A percentile compares a stretch with the other conserved stretches of the same genome.
Evolutionary conservation across 2,797 vertebrate genomes (phyloP).

Genomic region (Parotocinclus haroldoi): DNA sequence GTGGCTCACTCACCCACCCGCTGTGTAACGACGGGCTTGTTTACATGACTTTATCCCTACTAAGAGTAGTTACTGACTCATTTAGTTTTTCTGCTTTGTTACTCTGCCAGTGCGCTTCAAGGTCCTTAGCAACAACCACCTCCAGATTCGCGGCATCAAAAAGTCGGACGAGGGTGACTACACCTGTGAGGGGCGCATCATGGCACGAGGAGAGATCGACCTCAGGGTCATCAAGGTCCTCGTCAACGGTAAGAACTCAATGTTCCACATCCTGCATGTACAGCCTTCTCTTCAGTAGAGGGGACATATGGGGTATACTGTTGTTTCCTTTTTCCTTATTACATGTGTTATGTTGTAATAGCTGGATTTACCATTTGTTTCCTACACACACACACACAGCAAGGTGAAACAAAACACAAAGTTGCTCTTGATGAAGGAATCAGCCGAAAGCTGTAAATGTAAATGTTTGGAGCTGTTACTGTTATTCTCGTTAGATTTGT

Average conservation of each 20-base stretch:
- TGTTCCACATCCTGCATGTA: background rate
- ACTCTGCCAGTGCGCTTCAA: slow-evolving; percentile 78
- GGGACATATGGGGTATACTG: no score
- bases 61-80: slow-evolving; percentile 34
- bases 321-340: no score
- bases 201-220: slow-evolving; percentile 92
- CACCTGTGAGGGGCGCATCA: slow-evolving; percentile 90
- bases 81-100: slow-evolving; percentile 18
- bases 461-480: background rate
- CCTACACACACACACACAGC: no score
- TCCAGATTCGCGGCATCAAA: slow-evolving; percentile 91
- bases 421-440: background rate
- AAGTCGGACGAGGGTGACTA: slow-evolving; percentile 93
- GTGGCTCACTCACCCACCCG: slow-evolving; percentile 30
- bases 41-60: slow-evolving; percentile 37
- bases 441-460: background rate
- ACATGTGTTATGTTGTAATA: no score
- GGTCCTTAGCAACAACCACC: slow-evolving; percentile 85
- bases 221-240: slow-evolving; percentile 88
- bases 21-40: slow-evolving; percentile 42
- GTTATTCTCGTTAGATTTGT: background rate
- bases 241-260: slow-evolving; percentile 86
- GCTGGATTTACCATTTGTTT: no score
- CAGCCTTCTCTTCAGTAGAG: no score
- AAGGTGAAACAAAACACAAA: no score